These are phyloP conservation scores for Babyrousa celebensis DNA, from an alignment of 2,797 vertebrate genomes.

Conservation along the genomic window DNA sequence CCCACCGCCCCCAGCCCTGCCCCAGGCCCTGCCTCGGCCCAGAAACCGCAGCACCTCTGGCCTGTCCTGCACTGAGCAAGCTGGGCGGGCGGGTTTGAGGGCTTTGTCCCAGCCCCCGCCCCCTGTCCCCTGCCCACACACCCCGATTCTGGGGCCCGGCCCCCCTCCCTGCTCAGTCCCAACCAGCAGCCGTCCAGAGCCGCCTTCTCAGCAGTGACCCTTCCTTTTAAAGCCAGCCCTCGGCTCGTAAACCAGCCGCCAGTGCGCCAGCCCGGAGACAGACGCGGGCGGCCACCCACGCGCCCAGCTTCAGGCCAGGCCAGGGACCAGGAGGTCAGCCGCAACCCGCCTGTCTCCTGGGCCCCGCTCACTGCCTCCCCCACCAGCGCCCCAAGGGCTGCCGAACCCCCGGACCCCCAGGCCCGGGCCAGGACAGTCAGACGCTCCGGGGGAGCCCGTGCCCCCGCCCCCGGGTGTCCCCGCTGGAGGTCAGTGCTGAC, in stretches of 20 bases:
- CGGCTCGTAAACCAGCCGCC: not conserved
- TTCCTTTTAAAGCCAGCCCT: constrained; percentile 28
- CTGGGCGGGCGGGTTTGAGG: no score
- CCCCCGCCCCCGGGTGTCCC: no score
- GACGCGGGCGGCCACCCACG: not conserved
- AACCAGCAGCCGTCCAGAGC: not conserved
- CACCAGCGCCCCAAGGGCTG: not conserved
- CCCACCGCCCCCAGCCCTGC: not conserved
- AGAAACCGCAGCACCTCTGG: not conserved
- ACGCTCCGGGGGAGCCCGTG: not conserved
- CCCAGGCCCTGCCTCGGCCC: no score
- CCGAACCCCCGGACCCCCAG: rapidly evolving
- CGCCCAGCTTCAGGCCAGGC: rapidly evolving
- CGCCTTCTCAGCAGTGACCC: not conserved
- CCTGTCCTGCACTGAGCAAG: rapidly evolving
- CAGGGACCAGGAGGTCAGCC: rapidly evolving
- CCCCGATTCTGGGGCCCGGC: not conserved
- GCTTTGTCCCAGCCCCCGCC: not conserved
- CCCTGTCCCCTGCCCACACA: not conserved
- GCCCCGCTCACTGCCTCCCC: not conserved
- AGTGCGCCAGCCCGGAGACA: not conserved
- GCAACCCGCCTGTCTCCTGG: not conserved
- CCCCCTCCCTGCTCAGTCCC: rapidly evolving
- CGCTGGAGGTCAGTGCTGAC: not conserved
- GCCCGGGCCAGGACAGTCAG: not conserved